A percentile compares a stretch with the other conserved stretches of the same genome.
These are phyloP conservation scores for Bhutanitis thaidina DNA, from an alignment of 2,888 invertebrate genomes.

Conservation along the genomic window DNA sequence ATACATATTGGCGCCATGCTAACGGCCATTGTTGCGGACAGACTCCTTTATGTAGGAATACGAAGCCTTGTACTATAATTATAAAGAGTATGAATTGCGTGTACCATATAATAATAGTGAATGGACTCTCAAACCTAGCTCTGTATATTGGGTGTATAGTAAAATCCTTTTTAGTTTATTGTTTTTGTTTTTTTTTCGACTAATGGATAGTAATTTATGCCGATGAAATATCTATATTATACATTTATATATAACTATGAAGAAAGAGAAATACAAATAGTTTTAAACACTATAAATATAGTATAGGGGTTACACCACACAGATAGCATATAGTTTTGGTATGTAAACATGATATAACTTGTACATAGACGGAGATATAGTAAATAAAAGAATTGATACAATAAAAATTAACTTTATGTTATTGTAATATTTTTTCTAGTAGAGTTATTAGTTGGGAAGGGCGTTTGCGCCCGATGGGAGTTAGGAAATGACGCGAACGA, in stretches of 20 bases:
- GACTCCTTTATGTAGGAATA: constrained; percentile 50
- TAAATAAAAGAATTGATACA: constrained; percentile 73
- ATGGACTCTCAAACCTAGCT: constrained; percentile 64
- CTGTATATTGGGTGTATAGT: constrained; percentile 79
- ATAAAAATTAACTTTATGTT: constrained; percentile 71
- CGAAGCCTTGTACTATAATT: constrained; percentile 71
- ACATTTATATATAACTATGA: constrained; percentile 62
- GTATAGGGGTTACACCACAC: constrained; percentile 72
- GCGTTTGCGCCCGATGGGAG: constrained; percentile 25
- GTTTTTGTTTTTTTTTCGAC: constrained; percentile 66
- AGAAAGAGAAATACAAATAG: constrained; percentile 75
- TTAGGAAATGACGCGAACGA: constrained; percentile 46
- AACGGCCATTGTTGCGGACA: constrained; percentile 31
- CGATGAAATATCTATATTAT: constrained; percentile 68
- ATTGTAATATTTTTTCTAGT: constrained; percentile 69
- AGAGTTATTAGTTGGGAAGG: constrained; percentile 42
- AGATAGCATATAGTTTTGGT: constrained; percentile 75
- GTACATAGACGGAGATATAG: constrained; percentile 75
- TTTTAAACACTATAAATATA: constrained; percentile 76
- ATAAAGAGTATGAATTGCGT: constrained; percentile 58
- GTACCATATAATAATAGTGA: constrained; percentile 67
- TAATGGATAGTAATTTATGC: constrained; percentile 78
- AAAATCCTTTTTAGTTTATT: constrained; percentile 56
- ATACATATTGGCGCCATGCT: constrained; percentile 44
- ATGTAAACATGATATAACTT: constrained; percentile 73